Evolutionary conservation across 2,113 vertebrate species (phyloP), one percentile per base, ranked within the genome.

Genomic region (Myxocyprinus asiaticus): DNA sequence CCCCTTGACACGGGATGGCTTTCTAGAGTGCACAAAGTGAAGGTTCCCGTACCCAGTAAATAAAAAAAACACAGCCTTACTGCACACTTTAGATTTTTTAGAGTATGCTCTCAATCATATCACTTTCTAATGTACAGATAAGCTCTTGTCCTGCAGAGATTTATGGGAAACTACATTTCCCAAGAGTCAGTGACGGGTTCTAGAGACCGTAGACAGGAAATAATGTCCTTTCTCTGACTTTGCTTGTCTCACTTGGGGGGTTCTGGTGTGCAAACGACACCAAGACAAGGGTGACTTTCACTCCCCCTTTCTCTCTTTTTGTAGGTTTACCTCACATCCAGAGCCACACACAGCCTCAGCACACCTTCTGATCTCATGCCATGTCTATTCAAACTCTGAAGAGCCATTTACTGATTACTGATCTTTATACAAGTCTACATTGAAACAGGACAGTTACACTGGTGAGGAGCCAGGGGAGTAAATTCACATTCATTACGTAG

Each of bases 151-250:
- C 71, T 4, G 22, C 51, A 15, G 51, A 56, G 69, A 33, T 43
- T 84, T 69, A 33, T 50, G 71, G 71, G 11, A 63, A 74, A 76
- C 73, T 44, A 65, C 61, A 65, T 76, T 55, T 72, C 83, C 5
- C 79, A 65, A 5, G 58, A 82, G 5, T 81, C 84, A 72, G 75
- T 67, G 72, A 71, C 82, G 81, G 81, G 67, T 85, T 79, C 65
- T 5, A 65, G 69, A 63, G 22, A 33, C 22, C 63, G 73, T 61
- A 69, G 64, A 76, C 78, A 82, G 70, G 80, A 67, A 78, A 77
- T 78, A 66, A 69, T 75, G 83, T 84, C 84, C 86, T 85, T 62
- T 86, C 71, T 42, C 17, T 84, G 85, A 85, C 88, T 85, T 85
- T 82, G 82, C 75, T 82, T 17, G 15, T 17, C 77, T 86, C 63